Base-by-base conservation (phyloP, 2,888 invertebrate species). In the Drosophila monieri region DNA sequence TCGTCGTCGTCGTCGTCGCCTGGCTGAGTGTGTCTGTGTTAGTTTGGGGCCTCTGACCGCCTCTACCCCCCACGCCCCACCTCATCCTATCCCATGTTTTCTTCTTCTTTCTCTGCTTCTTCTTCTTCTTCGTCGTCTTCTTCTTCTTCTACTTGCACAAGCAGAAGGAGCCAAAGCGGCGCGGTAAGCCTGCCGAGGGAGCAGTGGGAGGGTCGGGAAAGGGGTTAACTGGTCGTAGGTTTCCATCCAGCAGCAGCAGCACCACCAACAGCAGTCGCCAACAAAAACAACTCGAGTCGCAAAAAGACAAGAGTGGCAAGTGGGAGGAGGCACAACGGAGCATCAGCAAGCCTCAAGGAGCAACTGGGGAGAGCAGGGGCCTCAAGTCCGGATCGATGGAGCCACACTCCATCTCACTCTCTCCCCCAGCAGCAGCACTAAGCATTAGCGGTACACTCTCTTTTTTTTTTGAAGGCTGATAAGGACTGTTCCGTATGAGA, bases 181-280 rank as follows among this genome's bases (percentile, higher is more conserved):
- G 76, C 61, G 68, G 78, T 55, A 55, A 55, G 32, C 73, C 70
- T 70, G 78, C 58, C 67, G 49, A 64, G 54, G 62, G 47, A 52
- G 81, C 23, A 27, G 21, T 32, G 47, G 32, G 44, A 6, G 66
- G 58, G 44, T 18, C 30, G 55, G 64, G 70, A 74, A 74, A 80
- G 51, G 68, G 43, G 47, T 48, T 48, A 85, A 81, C 87, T 81
- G 85, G 80, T 81, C 87, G 85, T 87, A 81, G 80, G 76, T 87
- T 87, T 81, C 85, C 79, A 67, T 27, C 39, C 44, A 39, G 39
- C 14, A 14, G 37, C 39, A 51, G 25, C 58, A 51, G 39, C 61
- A 49, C 15, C 44, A 39, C 25, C 14, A 14, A 37, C 56, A 27
- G 27, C 69, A 43, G 58, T 49, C 69, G 32, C 32, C 69, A 37